Conservation (phyloP, 2,888 invertebrate genomes). For the Cosmopolites sordidus region DNA sequence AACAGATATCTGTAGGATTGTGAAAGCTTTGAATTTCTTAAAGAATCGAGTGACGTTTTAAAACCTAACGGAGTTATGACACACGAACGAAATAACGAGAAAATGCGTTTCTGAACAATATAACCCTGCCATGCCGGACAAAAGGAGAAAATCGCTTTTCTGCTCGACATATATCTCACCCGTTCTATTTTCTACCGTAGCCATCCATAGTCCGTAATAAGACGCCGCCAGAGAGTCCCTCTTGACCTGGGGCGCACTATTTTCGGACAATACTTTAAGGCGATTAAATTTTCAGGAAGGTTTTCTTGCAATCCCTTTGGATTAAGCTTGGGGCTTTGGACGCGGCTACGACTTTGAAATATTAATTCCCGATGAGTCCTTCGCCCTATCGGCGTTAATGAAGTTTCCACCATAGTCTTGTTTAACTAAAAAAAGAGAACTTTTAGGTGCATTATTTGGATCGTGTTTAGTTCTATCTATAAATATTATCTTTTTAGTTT, state of each 20-base stretch:
- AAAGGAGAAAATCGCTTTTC: constrained; percentile 1
- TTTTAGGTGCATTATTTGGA: too few species aligned
- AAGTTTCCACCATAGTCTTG: neutral
- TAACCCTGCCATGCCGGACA: neutral
- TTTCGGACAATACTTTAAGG: constrained; percentile 13
- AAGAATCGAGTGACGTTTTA: too few species aligned
- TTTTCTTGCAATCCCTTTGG: neutral
- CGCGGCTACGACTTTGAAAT: neutral
- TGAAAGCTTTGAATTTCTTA: too few species aligned
- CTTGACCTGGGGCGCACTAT: constrained; percentile 6
- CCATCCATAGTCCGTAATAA: constrained; percentile 2
- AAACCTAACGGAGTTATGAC: too few species aligned
- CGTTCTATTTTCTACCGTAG: neutral
- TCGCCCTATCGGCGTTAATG: neutral
- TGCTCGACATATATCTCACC: neutral
- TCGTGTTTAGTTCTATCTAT: too few species aligned
- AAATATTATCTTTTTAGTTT: too few species aligned
- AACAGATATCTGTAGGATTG: too few species aligned
- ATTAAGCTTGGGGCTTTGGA: neutral
- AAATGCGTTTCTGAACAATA: too few species aligned
- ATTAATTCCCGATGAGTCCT: neutral
- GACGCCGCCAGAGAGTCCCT: neutral
- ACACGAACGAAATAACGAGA: too few species aligned
- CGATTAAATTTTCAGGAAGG: constrained; percentile 11
- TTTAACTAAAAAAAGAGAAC: too few species aligned